Conservation (phyloP, 2,113 vertebrate species). For the Malurus melanocephalus region DNA sequence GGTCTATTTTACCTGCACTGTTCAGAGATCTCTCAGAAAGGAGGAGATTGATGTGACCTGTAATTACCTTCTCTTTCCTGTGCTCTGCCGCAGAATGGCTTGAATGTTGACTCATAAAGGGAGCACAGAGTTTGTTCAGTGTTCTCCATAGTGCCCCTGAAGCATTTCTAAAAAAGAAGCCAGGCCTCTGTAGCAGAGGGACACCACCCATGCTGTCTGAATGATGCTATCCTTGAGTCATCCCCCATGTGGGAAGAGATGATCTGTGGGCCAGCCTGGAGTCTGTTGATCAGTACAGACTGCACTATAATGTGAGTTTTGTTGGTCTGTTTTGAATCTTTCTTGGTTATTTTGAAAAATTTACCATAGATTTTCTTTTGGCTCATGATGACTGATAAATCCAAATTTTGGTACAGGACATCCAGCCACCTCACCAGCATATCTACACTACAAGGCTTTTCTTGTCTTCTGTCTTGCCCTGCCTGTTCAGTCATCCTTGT, state of each 20-base stretch:
- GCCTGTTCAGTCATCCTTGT: not conserved
- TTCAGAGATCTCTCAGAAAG: not conserved
- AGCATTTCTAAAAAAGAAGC: not conserved
- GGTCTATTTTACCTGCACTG: not conserved
- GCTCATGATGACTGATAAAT: not conserved
- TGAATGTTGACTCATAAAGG: not conserved
- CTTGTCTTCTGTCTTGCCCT: not conserved
- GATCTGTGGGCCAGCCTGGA: not conserved
- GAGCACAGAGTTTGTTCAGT: not conserved
- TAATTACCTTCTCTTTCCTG: not conserved
- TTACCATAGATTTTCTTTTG: not conserved
- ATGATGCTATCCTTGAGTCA: not conserved
- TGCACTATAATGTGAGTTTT: not conserved
- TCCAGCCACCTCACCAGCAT: not conserved
- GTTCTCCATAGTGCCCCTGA: not conserved
- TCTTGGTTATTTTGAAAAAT: not conserved
- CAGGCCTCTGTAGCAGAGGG: not conserved
- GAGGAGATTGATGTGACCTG: not conserved
- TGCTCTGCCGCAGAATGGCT: not conserved
- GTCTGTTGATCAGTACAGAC: not conserved
- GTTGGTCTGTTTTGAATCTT: not conserved
- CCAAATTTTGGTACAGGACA: not conserved
- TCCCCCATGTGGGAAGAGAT: not conserved
- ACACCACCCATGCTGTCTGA: not conserved
- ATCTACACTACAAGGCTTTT: not conserved